A percentile compares a stretch with the other conserved stretches of the same genome.
phyloP scores from a whole-genome alignment of 35 echinoderm and acorn worm species.

The Ophioderma brevispina region DNA sequence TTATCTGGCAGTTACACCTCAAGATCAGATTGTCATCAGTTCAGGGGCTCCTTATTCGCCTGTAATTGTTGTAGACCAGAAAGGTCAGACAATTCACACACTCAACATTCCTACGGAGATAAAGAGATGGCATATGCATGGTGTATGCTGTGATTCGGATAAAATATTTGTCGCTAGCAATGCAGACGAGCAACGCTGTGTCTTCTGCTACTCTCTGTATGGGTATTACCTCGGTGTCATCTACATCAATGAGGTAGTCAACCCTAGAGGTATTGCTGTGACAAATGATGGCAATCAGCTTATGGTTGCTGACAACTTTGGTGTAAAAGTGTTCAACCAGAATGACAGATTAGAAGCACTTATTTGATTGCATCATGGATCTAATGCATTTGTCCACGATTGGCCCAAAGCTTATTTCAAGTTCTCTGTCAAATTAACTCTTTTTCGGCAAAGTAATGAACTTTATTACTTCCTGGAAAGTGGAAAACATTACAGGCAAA shows the following conservation, averaged over 20 bases:
- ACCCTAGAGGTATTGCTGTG: neutral
- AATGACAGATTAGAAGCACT: no score
- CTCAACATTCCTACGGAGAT: neutral
- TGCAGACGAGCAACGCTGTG: neutral
- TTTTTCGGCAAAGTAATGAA: no score
- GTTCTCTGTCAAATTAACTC: no score
- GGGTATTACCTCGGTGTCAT: neutral
- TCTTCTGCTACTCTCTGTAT: neutral
- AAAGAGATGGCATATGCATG: neutral
- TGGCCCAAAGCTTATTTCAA: no score
- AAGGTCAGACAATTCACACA: neutral
- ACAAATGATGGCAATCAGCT: neutral
- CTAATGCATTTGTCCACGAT: no score
- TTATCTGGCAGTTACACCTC: neutral
- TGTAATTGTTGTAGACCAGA: neutral
- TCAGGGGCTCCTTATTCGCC: neutral
- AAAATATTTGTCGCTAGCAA: neutral
- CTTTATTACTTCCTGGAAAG: no score
- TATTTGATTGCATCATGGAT: no score
- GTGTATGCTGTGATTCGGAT: neutral
- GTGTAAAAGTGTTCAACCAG: no score
- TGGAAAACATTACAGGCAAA: no score
- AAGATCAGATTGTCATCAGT: neutral
- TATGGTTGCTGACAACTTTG: no score
- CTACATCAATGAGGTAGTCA: neutral